These are phyloP conservation scores for Parazoanthus atlanticus DNA, from an alignment of 92 coral and sea anemone genomes.

Conservation along the genomic window DNA sequence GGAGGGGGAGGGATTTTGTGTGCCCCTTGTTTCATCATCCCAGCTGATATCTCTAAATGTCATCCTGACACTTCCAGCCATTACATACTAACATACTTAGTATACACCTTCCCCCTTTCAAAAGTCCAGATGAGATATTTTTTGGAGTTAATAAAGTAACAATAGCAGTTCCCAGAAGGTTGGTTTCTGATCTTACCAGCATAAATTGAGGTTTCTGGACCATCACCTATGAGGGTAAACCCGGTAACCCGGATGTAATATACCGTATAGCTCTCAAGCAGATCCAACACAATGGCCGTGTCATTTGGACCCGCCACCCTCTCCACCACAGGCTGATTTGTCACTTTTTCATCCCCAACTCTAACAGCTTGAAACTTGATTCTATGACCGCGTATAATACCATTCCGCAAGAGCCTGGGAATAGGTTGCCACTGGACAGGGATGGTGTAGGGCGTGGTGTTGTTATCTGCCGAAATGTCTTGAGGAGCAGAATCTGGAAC, in stretches of 20 bases:
- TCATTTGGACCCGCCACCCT: constrained; percentile 13
- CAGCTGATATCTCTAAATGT: too few relatives aligned
- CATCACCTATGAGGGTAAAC: constrained; percentile 21
- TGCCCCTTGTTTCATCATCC: too few relatives aligned
- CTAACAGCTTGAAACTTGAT: constrained; percentile 28
- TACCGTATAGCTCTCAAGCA: constrained; percentile 26
- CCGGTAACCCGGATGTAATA: constrained; percentile 15
- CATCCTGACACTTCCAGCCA: neutral
- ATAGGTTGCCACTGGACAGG: constrained; percentile 22
- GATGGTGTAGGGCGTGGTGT: constrained; percentile 25
- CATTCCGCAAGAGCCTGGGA: constrained; percentile 10
- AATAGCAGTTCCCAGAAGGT: neutral
- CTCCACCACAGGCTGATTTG: constrained; percentile 11
- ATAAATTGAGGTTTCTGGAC: constrained; percentile 15
- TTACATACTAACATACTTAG: neutral
- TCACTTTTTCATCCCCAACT: constrained; percentile 27
- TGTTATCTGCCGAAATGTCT: constrained; percentile 1
- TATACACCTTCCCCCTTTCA: neutral
- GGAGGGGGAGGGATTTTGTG: too few relatives aligned
- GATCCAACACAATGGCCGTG: constrained; percentile 18
- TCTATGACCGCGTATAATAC: constrained; percentile 28
- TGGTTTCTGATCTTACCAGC: constrained; percentile 7
- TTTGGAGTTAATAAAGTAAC: neutral
- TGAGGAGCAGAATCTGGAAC: constrained; percentile 31
- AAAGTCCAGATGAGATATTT: neutral